Evolutionary conservation across 2,113 vertebrate genomes (phyloP).

Genomic region (Ibidorhyncha struthersii): DNA sequence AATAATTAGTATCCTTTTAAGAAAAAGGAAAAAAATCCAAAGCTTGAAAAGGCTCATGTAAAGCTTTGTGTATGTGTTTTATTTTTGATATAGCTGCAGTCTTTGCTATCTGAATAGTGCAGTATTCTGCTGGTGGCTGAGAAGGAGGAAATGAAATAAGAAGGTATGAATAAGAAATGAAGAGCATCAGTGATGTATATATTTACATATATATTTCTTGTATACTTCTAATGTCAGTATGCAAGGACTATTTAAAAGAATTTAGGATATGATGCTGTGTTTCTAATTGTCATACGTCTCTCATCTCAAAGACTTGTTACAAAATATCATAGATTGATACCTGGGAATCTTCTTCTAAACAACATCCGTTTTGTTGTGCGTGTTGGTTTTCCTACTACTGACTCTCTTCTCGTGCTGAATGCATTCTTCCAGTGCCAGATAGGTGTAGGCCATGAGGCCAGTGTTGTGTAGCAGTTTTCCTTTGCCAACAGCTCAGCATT

Average conservation of each 20-base stretch:
- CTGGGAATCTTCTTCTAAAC: background rate
- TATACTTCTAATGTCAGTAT: background rate
- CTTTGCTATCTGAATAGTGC: background rate
- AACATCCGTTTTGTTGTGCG: fast-evolving
- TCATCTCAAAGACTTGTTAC: background rate
- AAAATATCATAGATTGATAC: background rate
- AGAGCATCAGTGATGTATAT: background rate
- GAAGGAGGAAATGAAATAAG: background rate
- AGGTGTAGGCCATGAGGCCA: background rate
- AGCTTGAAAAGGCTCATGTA: background rate
- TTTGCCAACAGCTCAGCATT: background rate
- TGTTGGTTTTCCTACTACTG: background rate
- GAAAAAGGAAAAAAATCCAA: background rate
- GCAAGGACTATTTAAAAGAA: background rate
- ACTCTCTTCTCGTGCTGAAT: background rate
- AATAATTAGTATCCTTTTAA: background rate
- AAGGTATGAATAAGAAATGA: background rate
- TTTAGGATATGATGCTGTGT: background rate
- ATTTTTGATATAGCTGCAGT: background rate
- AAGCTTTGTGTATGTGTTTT: background rate
- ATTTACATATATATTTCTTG: background rate
- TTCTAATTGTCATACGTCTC: background rate
- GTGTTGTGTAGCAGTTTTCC: background rate
- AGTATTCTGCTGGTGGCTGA: background rate
- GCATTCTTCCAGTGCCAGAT: background rate